Base-by-base conservation (phyloP, 2,888 invertebrate genomes). In the Xylota sylvarum region DNA sequence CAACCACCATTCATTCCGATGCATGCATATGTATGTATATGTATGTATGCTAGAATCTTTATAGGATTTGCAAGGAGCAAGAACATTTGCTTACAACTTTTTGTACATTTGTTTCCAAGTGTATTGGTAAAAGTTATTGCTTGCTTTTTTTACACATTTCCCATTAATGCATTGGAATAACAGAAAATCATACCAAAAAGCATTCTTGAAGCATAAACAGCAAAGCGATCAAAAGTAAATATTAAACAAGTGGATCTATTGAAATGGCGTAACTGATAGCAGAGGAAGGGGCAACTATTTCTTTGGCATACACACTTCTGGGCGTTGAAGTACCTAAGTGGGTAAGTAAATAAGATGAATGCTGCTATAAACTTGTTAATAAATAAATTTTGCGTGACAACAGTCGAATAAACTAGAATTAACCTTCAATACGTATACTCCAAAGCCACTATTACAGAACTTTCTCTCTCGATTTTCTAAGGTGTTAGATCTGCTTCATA, bases 381-480 rank as follows among this genome's bases (percentile, higher is more conserved):
- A 48, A 50, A 19, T 19, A 37, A 52, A 52, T 40, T 37, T 23
- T 40, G 67, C 52, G 27, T 67, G 67, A 67, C 67, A 67, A 55
- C 52, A 67, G 67, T 10, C 27, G 27, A 19, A n/a, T 3, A n/a
- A 50, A 50, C 12, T n/a, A 7, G 27, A 37, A 55, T 52, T 30
- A 40, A 40, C 67, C 27, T 67, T 52, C n/a, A 35, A 50, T 43
- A 43, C 2, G 1, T 30, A 17, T 5, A 2, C 23, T 23, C 2
- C 23, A 23, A 23, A 17, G 9, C 12, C n/a, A 43, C 40, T 14
- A 40, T 14, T 23, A 23, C 23, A 10, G 23, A 43, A 43, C 27
- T 30, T 17, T 64, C 55, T 55, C 27, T 30, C 30, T 23, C 23
- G 43, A 1, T 50, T 19, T 23, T 9, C 9, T 43, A 14, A 30